Conservation (phyloP, 2,797 vertebrate genomes). For the Sebastes jordani region DNA sequence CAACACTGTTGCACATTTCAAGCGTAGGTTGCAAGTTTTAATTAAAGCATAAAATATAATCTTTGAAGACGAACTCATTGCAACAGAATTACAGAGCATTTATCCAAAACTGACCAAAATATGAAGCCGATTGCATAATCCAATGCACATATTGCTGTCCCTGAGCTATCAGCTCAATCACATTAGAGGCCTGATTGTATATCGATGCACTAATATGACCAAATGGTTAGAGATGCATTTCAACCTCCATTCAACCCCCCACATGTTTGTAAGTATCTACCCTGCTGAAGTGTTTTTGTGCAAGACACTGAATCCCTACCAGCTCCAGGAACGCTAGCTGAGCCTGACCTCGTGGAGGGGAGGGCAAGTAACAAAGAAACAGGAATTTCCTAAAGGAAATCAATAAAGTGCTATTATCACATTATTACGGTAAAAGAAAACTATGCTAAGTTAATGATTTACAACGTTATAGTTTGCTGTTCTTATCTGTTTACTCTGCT, state of each 20-base stretch:
- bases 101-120: not conserved
- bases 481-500: not conserved
- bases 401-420: not conserved
- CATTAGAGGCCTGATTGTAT: constrained; percentile 15
- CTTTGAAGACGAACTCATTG: not conserved
- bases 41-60: not conserved
- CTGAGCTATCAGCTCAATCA: not conserved
- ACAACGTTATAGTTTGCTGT: not conserved
- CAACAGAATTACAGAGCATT: not conserved
- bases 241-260: constrained; percentile 21
- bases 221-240: constrained; percentile 43
- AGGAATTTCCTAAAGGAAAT: not conserved
- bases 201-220: constrained; percentile 29
- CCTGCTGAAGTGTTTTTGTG: constrained; percentile 36
- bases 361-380: constrained; percentile 1
- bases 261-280: constrained; percentile 37
- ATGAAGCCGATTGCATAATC: not conserved
- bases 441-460: not conserved
- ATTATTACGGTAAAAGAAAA: not conserved
- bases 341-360: constrained; percentile 16
- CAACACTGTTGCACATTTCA: not conserved
- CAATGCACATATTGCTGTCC: not conserved
- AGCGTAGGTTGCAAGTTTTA: not conserved
- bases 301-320: constrained; percentile 8
- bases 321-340: constrained; percentile 27